Evolutionary conservation across 2,888 invertebrate species (phyloP).

Genomic region (Villa cingulata): DNA sequence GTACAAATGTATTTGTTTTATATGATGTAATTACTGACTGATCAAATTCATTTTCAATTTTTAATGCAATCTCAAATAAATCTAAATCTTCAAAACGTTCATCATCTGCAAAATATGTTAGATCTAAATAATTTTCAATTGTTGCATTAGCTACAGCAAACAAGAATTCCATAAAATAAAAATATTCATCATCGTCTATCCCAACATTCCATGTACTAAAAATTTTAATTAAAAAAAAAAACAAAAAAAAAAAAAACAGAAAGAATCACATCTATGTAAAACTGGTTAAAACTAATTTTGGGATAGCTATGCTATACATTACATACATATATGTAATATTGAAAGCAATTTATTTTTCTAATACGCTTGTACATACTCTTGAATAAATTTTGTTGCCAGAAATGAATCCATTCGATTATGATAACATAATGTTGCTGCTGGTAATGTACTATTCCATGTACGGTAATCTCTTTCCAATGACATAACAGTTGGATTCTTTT

Average conservation of each 20-base stretch:
- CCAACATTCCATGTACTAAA: conserved; percentile 32
- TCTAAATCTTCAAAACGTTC: conserved; percentile 33
- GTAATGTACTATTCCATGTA: conserved; percentile 31
- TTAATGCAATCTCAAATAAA: conserved; percentile 28
- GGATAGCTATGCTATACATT: too few relatives aligned
- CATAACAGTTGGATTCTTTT: conserved; percentile 29
- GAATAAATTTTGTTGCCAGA: conserved; percentile 26
- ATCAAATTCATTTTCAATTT: conserved; percentile 24
- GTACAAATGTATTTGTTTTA: conserved; percentile 18
- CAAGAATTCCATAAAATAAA: conserved; percentile 38
- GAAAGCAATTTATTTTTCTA: too few relatives aligned
- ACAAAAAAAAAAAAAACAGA: too few relatives aligned
- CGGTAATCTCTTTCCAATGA: conserved; percentile 33
- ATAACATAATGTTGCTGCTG: conserved; percentile 32
- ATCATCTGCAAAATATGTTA: conserved; percentile 35
- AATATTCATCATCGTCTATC: conserved; percentile 32
- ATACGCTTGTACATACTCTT: conserved; percentile 11
- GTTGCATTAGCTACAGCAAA: conserved; percentile 38
- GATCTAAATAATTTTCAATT: conserved; percentile 30
- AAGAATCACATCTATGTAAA: too few relatives aligned
- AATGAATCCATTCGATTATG: conserved; percentile 27
- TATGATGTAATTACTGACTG: conserved; percentile 25
- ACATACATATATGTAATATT: too few relatives aligned
- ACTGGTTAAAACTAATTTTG: too few relatives aligned
- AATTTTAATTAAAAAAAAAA: too few relatives aligned